Evolutionary conservation across 2,888 invertebrate species (phyloP), one percentile per base, ranked within the genome.

Genomic region (Selenia dentaria): DNA sequence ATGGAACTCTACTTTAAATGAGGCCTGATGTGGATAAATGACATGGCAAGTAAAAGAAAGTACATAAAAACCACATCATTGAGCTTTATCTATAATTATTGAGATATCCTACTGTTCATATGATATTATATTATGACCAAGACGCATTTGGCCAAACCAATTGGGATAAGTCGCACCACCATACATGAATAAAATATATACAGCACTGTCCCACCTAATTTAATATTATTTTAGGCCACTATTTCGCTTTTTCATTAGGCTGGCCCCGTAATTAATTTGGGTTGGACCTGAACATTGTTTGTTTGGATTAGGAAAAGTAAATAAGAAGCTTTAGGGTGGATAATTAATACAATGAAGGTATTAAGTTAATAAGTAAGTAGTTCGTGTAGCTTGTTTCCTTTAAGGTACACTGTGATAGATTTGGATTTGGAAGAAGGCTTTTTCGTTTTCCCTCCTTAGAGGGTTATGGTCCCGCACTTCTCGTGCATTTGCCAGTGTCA

Each of bases 181-280:
- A 41, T 26, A 43, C 47, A 44, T 58, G 52, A 58, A 58, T 59
- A 55, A 59, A 55, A 57, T 59, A 54, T 59, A 37, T 28, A 16
- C 33, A 24, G 40, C 49, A 35, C 44, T 35, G 51, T 28, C 34
- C 29, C 26, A 14, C 43, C 45, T 42, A 49, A 54, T 48, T 54
- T 49, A 58, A 54, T 61, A 61, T 61, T 60, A 62, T 62, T 59
- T 62, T 55, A 60, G 58, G 60, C 36, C 53, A 55, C 51, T 52
- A 57, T 51, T 54, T 47, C 27, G 46, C 47, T 51, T 46, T 54
- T 58, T 59, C 56, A 62, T 62, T 62, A 59, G 35, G 47, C 50
- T 59, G 49, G 48, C 49, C 49, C 26, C 48, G 27, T 57, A 48
- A 62, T 62, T 57, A 57, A 57, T 59, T 22, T 59, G 47, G 51